phyloP scores from a whole-genome alignment of 2,888 invertebrate genomes.

The Diloba caeruleocephala region DNA sequence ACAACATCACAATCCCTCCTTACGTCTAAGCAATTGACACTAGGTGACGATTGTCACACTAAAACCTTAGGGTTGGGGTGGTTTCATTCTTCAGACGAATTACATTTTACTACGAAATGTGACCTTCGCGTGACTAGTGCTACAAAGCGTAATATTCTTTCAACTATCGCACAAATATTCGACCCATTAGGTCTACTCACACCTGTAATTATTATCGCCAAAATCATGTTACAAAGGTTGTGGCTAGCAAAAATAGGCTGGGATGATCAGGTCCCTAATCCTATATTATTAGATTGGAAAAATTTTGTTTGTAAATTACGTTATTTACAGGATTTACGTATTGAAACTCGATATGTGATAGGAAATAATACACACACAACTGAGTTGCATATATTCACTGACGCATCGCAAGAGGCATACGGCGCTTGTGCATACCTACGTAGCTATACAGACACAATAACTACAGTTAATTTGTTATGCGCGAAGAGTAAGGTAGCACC shows the following conservation, averaged over 20 bases:
- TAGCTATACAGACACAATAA: conserved; percentile 1
- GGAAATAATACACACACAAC: background rate
- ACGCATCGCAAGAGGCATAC: no score
- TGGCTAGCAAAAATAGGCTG: background rate
- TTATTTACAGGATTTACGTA: background rate
- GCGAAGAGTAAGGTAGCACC: background rate
- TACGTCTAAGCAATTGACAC: background rate
- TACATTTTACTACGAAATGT: conserved; percentile 1
- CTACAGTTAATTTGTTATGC: background rate
- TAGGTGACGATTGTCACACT: conserved; percentile 4
- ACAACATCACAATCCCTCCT: background rate
- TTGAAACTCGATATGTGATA: background rate
- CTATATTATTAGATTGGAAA: background rate
- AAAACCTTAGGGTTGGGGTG: conserved; percentile 18
- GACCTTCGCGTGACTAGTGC: background rate
- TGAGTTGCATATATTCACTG: no score
- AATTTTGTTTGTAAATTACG: background rate
- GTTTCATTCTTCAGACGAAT: conserved; percentile 1
- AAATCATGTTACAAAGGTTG: background rate
- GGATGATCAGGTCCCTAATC: background rate
- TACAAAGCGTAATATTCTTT: background rate
- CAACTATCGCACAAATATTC: background rate
- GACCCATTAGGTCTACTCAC: background rate
- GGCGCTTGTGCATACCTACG: conserved; percentile 50
- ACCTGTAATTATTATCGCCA: background rate